phyloP scores from a whole-genome alignment of 2,797 vertebrate genomes.

The Pelochelys cantorii region DNA sequence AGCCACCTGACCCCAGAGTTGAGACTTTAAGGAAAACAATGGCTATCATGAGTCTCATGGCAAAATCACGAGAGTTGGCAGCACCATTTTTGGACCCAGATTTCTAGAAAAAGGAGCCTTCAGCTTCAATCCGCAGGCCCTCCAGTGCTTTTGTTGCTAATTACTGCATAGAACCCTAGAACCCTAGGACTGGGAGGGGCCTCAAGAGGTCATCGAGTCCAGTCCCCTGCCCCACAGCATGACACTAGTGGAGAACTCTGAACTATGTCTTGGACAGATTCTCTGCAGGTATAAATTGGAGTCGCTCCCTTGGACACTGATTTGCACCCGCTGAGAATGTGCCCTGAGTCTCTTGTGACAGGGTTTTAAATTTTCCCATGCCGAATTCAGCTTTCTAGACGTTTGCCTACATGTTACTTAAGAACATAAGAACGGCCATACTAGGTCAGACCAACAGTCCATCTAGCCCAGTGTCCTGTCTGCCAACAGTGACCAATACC shows the following conservation, averaged over 20 bases:
- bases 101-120: neutral
- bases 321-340: neutral
- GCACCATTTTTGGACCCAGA: neutral
- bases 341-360: rapidly evolving
- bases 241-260: neutral
- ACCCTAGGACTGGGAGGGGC: too few species aligned
- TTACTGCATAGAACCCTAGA: too few species aligned
- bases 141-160: neutral
- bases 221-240: too few species aligned
- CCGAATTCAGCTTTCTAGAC: neutral
- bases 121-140: rapidly evolving
- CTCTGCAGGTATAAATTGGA: neutral
- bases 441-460: too few species aligned
- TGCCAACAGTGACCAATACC: too few species aligned
- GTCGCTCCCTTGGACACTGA: neutral
- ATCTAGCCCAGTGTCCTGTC: too few species aligned
- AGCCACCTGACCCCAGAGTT: too few species aligned
- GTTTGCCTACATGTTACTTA: neutral
- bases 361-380: rapidly evolving
- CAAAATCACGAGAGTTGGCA: too few species aligned
- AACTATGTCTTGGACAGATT: neutral
- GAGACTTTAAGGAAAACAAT: too few species aligned
- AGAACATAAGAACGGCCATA: too few species aligned
- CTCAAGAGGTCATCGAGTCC: too few species aligned
- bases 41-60: too few species aligned